Evolutionary conservation across 2,797 vertebrate genomes (phyloP), one percentile per base, ranked within the genome.

Genomic region (Pteropus rufus): DNA sequence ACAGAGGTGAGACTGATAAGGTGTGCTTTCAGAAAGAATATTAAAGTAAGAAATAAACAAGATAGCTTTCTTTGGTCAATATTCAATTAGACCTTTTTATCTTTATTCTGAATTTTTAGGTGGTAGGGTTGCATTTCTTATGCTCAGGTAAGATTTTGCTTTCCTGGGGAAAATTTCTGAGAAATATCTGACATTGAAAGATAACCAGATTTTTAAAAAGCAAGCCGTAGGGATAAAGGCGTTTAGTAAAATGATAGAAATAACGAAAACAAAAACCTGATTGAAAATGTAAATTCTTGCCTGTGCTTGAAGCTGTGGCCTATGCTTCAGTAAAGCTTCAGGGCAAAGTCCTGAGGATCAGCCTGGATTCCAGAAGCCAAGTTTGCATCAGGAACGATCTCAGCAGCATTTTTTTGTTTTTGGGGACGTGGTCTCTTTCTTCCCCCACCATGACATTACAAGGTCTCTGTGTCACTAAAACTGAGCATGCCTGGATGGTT

Each of bases 31-130:
- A 90, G 72, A 94, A 93, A 94, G 79, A 96, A 87, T 80, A 89
- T 91, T 84, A 75, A 95, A 93, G 54, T 56, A 88, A 96, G 80
- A 31, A 86, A 73, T 93, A 94, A 95, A 91, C n/a, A 83, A 39
- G 84, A 69, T 46, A 82, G 41, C 70, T 94, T 94, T 91, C 65
- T 89, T 83, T 77, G 82, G 76, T 93, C 92, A 93, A 87, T 95
- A 97, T 84, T 97, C 89, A 93, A 26, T 95, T 91, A 91, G 91
- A 39, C 49, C 44, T 95, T 96, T 97, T 93, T 70, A 82, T 84
- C 73, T 97, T 52, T 85, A 89, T 73, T 8, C 49, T 84, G 70
- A 89, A 64, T 56, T 89, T 93, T 95, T 90, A 87, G 82, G 82
- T 81, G 49, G 36, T 64, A 64, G 36, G 23, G 24, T 89, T 95